Evolutionary conservation across 2,797 vertebrate genomes (phyloP).

Genomic region (Cetoscarus ocellatus): DNA sequence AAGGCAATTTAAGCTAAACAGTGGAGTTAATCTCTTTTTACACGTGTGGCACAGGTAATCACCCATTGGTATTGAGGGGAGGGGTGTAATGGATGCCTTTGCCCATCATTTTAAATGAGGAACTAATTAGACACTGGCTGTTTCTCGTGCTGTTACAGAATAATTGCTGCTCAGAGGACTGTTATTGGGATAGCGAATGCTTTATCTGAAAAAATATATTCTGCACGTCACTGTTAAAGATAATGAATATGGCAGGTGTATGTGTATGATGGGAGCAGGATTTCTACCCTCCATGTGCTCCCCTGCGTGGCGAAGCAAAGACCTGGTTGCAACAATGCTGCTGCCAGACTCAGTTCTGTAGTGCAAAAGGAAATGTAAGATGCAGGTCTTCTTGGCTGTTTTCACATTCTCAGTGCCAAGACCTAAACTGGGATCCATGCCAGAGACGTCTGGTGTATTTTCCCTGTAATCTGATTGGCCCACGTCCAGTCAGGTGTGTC

Average conservation of each 20-base stretch:
- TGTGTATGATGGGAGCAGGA: neutral
- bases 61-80: conserved; percentile 20
- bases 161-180: conserved; percentile 30
- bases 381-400: neutral
- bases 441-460: neutral
- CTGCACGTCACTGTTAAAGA: conserved; percentile 23
- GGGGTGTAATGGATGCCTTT: conserved; percentile 38
- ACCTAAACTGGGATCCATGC: neutral
- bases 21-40: conserved; percentile 59
- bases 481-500: neutral
- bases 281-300: neutral
- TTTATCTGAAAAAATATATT: conserved; percentile 35
- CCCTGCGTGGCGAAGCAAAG: neutral
- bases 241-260: conserved; percentile 30
- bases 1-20: conserved; percentile 66
- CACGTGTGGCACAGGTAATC: conserved; percentile 50
- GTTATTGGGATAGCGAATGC: conserved; percentile 32
- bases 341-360: neutral
- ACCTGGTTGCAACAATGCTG: neutral
- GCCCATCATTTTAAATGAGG: conserved; percentile 46
- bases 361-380: neutral
- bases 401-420: neutral
- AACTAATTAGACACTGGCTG: conserved; percentile 37
- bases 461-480: neutral
- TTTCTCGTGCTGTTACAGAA: conserved; percentile 27